Conservation (phyloP, 2,797 vertebrate species). For the Pseudochromis fuscus region DNA sequence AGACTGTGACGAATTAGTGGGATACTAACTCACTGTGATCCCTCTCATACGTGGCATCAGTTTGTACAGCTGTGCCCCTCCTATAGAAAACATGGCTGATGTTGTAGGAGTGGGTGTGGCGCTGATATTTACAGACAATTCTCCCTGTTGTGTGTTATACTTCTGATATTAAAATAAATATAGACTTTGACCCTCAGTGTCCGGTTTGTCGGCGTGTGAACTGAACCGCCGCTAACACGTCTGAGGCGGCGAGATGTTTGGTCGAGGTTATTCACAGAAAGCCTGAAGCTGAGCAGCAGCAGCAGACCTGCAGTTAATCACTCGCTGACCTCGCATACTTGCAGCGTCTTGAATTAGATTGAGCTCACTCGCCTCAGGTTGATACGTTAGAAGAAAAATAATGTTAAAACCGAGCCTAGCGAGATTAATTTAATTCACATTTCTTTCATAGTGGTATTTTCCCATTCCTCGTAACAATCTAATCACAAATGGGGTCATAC, state of each 20-base stretch:
- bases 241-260: slow-evolving; percentile 12
- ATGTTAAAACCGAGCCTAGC: background rate
- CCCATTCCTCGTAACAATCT: background rate
- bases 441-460: background rate
- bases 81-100: slow-evolving; percentile 54
- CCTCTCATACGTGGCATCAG: background rate
- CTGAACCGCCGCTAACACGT: background rate
- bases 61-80: slow-evolving; percentile 52
- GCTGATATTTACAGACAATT: slow-evolving; percentile 11
- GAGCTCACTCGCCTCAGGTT: background rate
- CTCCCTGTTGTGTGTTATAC: background rate
- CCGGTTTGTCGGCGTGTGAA: slow-evolving; percentile 26
- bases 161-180: slow-evolving; percentile 9
- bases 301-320: slow-evolving; percentile 2
- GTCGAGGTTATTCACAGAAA: background rate
- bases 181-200: slow-evolving; percentile 59
- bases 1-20: background rate
- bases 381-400: background rate
- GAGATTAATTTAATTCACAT: background rate
- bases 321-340: background rate
- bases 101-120: slow-evolving; percentile 52
- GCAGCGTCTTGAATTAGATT: background rate
- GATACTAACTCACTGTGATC: background rate
- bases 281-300: background rate
- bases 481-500: background rate